These are phyloP conservation scores for Shinisaurus crocodilurus DNA, from an alignment of 2,113 vertebrate genomes.

Conservation along the genomic window DNA sequence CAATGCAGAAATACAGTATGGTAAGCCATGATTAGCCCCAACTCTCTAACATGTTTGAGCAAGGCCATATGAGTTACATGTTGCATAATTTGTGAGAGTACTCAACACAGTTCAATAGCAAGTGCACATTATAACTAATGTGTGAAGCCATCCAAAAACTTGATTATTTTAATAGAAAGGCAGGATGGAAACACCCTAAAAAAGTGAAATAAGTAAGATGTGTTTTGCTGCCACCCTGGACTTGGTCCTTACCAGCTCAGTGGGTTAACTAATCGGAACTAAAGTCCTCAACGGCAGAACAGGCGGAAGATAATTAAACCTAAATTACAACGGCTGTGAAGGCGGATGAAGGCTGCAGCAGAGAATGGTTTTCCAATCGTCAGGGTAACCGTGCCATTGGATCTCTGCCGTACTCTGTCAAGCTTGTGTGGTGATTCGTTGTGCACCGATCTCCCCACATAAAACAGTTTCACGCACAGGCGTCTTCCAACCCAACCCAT, in stretches of 20 bases:
- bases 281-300: too few relatives aligned
- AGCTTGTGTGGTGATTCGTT: too few relatives aligned
- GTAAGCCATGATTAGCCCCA: background rate
- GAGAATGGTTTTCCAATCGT: too few relatives aligned
- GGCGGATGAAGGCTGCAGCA: too few relatives aligned
- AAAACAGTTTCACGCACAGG: too few relatives aligned
- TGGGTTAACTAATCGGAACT: background rate
- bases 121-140: background rate
- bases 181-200: background rate
- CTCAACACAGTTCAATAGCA: background rate
- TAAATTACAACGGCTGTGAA: too few relatives aligned
- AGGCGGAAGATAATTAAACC: too few relatives aligned
- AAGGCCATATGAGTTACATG: background rate
- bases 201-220: background rate
- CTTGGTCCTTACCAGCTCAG: background rate
- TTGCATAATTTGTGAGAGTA: background rate
- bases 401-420: too few relatives aligned
- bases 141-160: background rate
- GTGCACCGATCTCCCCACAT: too few relatives aligned
- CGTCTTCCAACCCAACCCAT: too few relatives aligned
- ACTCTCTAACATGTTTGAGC: too few relatives aligned
- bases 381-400: too few relatives aligned
- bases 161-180: background rate
- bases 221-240: background rate
- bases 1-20: background rate